Base-by-base conservation (phyloP, 2,888 invertebrate genomes). In the Rotaria magnacalcarata region DNA sequence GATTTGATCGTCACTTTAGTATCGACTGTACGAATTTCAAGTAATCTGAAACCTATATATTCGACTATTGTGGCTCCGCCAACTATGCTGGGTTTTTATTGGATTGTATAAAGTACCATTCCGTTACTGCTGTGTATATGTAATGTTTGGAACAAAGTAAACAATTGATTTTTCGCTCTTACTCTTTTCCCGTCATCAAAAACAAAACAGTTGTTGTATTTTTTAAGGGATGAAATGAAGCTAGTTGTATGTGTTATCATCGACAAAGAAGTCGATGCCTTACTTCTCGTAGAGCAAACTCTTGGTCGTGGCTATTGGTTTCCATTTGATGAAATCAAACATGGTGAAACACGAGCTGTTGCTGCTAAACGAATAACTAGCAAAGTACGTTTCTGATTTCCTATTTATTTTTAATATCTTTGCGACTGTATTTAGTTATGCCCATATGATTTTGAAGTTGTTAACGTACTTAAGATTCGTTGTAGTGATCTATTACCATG, bases 221-320 rank as follows among this genome's bases (percentile, higher is more conserved):
- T 56, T 24, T 24, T 1, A 56, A 56, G 8, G 6, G 24, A 80
- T 80, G 80, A 80, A 47, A 80, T 80, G 80, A 80, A 80, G 80
- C 47, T 80, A 47, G 80, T 80, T 47, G 24, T 80, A 47, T 80
- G 80, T 80, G 24, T 80, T 47, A 80, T 80, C 24, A 47, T 80
- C 19, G 80, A 80, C 47, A 41, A 21, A 80, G 47, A 80, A 47
- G 43, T 43, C 10, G 80, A 80, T 24, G 80, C 80, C n/a, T 24
- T 80, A 80, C 47, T 80, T 47, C n/a, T 80, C 4, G 21, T 10
- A 34, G 80, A 80, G 47, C 80, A 80, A 43, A 43, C 0, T 10
- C 19, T 21, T 80, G n/a, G 41, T n/a, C 47, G 80, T 24, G 80
- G 80, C 14, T 80, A 80, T 80, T 80, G 80, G 80, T 80, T 80